A percentile compares a stretch with the other conserved stretches of the same genome.
Evolutionary conservation across 2,113 vertebrate genomes (phyloP).

Genomic region (Saguinus midas): DNA sequence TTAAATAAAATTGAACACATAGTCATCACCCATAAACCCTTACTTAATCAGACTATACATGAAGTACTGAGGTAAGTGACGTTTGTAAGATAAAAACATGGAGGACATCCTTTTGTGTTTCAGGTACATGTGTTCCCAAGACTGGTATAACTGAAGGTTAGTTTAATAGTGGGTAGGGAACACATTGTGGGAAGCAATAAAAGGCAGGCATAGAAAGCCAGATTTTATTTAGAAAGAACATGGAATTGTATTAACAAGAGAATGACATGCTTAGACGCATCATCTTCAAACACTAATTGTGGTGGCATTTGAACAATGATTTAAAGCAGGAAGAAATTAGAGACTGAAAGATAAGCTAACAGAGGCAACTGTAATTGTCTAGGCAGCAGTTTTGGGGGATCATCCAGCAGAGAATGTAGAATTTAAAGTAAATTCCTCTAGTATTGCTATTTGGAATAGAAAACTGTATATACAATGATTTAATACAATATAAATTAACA

Average conservation of each 20-base stretch:
- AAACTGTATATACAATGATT: neutral
- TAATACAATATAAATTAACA: neutral
- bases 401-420: neutral
- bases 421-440: neutral
- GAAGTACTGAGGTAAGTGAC: neutral
- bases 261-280: neutral
- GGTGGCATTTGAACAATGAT: conserved; percentile 5
- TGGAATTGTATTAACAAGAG: neutral
- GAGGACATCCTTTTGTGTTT: neutral
- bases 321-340: neutral
- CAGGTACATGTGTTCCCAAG: neutral
- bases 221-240: conserved; percentile 25
- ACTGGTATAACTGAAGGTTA: neutral
- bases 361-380: neutral
- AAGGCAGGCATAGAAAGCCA: neutral
- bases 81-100: neutral
- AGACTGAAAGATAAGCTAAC: neutral
- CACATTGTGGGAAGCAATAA: conserved; percentile 8
- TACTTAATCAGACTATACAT: neutral
- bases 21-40: neutral
- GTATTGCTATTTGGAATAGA: neutral
- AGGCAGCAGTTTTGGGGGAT: neutral
- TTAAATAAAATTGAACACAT: neutral
- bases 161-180: conserved; percentile 16
- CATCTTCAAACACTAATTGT: conserved; percentile 9